phyloP scores from a whole-genome alignment of 2,113 vertebrate genomes.

The Pituophis catenifer region DNA sequence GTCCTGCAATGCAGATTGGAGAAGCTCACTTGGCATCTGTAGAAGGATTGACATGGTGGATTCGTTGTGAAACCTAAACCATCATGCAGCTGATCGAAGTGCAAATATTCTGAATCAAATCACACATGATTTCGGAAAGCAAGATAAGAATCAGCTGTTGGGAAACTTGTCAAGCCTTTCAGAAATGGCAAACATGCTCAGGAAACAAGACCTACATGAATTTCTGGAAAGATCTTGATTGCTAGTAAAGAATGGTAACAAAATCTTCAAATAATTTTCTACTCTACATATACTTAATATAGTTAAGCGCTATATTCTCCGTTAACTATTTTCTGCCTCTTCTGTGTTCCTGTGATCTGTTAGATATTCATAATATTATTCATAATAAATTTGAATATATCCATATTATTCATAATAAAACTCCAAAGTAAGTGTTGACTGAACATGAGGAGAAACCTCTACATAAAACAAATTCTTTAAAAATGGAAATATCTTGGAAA shows the following conservation, averaged over 20 bases:
- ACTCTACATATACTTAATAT: neutral
- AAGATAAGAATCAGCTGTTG: neutral
- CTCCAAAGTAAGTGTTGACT: neutral
- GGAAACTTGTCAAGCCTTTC: neutral
- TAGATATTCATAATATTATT: neutral
- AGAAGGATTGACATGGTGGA: neutral
- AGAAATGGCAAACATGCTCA: neutral
- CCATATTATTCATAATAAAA: neutral
- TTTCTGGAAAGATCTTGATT: neutral
- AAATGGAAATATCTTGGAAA: neutral
- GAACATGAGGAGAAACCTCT: neutral
- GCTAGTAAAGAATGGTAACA: neutral
- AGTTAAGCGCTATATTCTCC: neutral
- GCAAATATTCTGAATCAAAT: neutral
- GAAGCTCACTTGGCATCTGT: neutral
- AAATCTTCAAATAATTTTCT: neutral
- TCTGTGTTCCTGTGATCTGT: neutral
- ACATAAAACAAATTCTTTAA: neutral
- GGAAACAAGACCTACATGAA: neutral
- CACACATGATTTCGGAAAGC: neutral
- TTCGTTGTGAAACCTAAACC: neutral
- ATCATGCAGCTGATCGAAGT: neutral
- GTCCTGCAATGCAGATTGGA: neutral
- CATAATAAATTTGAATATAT: no score
- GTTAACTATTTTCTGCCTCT: neutral